phyloP scores from a whole-genome alignment of 2,797 vertebrate species.

The Scyliorhinus canicula region DNA sequence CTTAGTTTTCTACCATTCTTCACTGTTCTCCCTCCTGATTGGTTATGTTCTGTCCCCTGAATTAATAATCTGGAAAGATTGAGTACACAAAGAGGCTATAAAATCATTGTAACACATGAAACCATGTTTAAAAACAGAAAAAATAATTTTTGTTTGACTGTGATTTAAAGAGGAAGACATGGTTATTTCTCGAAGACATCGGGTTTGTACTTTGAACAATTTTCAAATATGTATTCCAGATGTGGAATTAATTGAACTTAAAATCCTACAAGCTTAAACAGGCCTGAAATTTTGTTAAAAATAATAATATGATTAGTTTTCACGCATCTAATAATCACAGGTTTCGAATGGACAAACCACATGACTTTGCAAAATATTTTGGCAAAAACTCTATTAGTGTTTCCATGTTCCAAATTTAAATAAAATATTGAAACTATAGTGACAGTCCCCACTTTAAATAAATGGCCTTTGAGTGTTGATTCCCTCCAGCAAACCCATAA shows the following conservation, averaged over 20 bases:
- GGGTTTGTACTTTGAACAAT: not conserved
- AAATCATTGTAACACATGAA: not conserved
- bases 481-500: conserved; percentile 56
- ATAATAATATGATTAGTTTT: not conserved
- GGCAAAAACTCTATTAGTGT: not conserved
- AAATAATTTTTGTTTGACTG: not conserved
- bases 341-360: not conserved
- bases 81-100: not conserved
- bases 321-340: too few species aligned
- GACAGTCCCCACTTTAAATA: conserved; percentile 40
- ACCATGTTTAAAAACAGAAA: not conserved
- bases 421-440: conserved; percentile 26
- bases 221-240: not conserved
- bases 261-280: not conserved
- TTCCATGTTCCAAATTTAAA: conserved; percentile 12
- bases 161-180: not conserved
- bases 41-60: conserved; percentile 20
- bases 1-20: not conserved
- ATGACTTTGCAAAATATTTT: not conserved
- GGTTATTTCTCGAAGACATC: not conserved
- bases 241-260: not conserved
- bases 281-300: not conserved
- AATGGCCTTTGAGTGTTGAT: conserved; percentile 51
- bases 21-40: not conserved
- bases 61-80: conserved; percentile 8